These are phyloP conservation scores for Orchestes rusci DNA, from an alignment of 2,888 invertebrate species.

Conservation along the genomic window DNA sequence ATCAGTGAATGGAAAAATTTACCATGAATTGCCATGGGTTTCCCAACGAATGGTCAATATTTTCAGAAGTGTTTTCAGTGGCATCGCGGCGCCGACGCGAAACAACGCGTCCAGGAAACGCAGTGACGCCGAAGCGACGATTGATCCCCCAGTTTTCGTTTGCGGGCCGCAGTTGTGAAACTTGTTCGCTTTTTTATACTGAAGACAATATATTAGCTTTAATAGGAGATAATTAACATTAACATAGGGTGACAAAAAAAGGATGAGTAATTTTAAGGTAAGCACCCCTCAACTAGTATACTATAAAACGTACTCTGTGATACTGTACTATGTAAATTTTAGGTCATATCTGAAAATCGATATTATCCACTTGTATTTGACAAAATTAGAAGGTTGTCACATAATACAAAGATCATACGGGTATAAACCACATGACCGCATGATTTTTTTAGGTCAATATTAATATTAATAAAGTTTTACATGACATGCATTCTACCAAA, in stretches of 20 bases:
- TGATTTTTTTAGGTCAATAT: neutral
- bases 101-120: conserved; percentile 13
- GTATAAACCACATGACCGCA: no score
- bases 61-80: conserved; percentile 12
- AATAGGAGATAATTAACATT: conserved; percentile 18
- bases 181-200: conserved; percentile 16
- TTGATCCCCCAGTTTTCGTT: conserved; percentile 21
- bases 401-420: neutral
- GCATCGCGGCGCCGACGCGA: conserved; percentile 13
- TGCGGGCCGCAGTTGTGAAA: conserved; percentile 16
- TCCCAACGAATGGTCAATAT: conserved; percentile 20
- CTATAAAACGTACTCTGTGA: neutral
- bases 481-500: no score
- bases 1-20: no score
- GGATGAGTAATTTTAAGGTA: conserved; percentile 24
- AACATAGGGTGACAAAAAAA: conserved; percentile 21
- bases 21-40: conserved; percentile 13
- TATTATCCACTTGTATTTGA: conserved; percentile 17
- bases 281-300: neutral
- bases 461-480: no score
- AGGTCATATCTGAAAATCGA: conserved; percentile 17
- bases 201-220: conserved; percentile 22
- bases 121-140: conserved; percentile 17
- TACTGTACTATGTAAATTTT: conserved; percentile 3
- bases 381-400: conserved; percentile 6